A percentile compares a stretch with the other conserved stretches of the same genome.
Conservation (phyloP, 2,888 invertebrate genomes). For the Furcula furcula region DNA sequence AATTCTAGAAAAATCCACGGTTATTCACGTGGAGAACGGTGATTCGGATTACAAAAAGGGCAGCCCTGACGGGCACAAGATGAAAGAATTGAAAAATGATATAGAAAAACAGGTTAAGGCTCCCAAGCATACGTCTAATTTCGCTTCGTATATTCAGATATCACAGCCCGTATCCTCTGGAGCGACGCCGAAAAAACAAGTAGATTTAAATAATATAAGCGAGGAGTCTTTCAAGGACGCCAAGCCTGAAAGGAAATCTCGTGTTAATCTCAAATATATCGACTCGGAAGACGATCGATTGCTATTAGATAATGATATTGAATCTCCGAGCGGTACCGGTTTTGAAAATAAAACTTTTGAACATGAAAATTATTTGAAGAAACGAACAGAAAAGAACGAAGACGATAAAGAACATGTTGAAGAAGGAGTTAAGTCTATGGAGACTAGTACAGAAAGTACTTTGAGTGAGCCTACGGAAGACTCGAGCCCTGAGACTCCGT, state of each 20-base stretch:
- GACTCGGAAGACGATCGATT: constrained; percentile 63
- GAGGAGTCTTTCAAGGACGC: constrained; percentile 41
- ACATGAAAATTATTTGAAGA: constrained; percentile 72
- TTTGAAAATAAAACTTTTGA: constrained; percentile 76
- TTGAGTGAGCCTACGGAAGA: constrained; percentile 68
- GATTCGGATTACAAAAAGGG: constrained; percentile 38
- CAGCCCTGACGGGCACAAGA: constrained; percentile 38
- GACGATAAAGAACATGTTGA: constrained; percentile 41
- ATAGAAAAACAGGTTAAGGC: constrained; percentile 71
- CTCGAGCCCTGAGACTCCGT: constrained; percentile 64
- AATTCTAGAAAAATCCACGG: constrained; percentile 76
- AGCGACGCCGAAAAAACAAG: constrained; percentile 51
- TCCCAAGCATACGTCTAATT: constrained; percentile 81
- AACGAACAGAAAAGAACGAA: constrained; percentile 63
- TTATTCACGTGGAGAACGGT: constrained; percentile 72
- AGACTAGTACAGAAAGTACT: constrained; percentile 72
- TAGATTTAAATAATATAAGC: constrained; percentile 41
- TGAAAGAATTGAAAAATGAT: constrained; percentile 60
- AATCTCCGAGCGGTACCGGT: constrained; percentile 73
- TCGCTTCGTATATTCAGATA: constrained; percentile 83
- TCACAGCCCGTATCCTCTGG: constrained; percentile 75
- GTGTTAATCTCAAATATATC: constrained; percentile 60
- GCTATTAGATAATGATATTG: constrained; percentile 65
- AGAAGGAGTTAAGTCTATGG: constrained; percentile 67
- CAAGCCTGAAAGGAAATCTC: constrained; percentile 46